Base-by-base conservation (phyloP, 2,888 invertebrate species). In the Chelonus formosanus region DNA sequence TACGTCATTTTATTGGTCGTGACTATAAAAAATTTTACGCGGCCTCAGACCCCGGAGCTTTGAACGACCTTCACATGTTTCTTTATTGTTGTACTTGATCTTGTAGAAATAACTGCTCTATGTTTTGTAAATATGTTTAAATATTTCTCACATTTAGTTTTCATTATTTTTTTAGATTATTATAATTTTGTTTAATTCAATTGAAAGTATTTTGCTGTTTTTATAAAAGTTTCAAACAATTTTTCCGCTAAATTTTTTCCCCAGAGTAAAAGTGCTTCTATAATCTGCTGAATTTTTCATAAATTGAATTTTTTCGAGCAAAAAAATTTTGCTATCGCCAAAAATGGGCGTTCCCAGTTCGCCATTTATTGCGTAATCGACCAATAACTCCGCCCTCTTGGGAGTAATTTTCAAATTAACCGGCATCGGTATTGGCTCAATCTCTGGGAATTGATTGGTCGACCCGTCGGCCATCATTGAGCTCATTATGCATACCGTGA, bases 21-120 rank as follows among this genome's bases (percentile, higher is more conserved):
- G 77, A 82, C 82, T 83, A 77, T 84, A 84, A 84, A 82, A 82
- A 76, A 78, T 82, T 83, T 84, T 83, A 83, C 81, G 81, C 75
- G 63, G 69, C 70, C 72, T 73, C 73, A 76, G 71, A 74, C 75
- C 71, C 71, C 76, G 40, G 75, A 72, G 72, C 67, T 63, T 63
- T 69, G 63, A 67, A 68, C 72, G 70, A 70, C 71, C 69, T 72
- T 72, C 67, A 50, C 61, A 65, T 40, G 40, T 6, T 40, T 40
- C 40, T 40, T 40, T 40, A 40, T 40, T 40, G 40, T 40, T 40
- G 40, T 3, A 40, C 40, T 40, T 40, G 40, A 40, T 40, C 40
- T 40, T 40, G 40, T 6, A 6, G 40, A 3, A 40, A 40, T 40
- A 40, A 40, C 40, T 40, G 40, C 6, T 40, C 6, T 3, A 40